Evolutionary conservation across 2,797 vertebrate species (phyloP), one percentile per base, ranked within the genome.

Genomic region (Ibycter americanus): DNA sequence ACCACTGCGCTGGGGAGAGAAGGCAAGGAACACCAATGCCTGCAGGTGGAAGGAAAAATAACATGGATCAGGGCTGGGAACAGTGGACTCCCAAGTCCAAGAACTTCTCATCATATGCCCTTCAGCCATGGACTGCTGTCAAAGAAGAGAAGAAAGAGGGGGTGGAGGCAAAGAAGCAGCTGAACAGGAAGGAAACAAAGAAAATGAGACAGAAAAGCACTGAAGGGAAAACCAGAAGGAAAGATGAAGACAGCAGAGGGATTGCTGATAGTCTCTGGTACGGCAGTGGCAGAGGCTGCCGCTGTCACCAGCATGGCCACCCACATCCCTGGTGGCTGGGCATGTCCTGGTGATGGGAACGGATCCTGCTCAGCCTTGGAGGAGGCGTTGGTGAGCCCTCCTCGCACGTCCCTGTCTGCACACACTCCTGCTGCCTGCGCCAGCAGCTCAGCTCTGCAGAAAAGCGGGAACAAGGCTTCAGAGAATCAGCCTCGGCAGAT

Each of bases 241-340:
- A 73, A 36, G 36, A 51, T 15, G 58, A 49, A 40, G 58, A 22
- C 8, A 15, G 67, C 36, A n/a, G 34, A 34, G 26, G 40, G 66
- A 21, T 15, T 8, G 66, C 49, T 31, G 56, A 20, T 2, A 15
- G 21, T 12, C 42, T 9, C 66, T 31, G 29, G 47, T 25, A 25
- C 0, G 3, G 29, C 55, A 15, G 36, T 0, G 4, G 29, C 55
- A 11, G 36, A 1, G 5, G n/a, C 70, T 27, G 8, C 9, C 4
- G 8, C 70, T 34, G 49, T 15, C 59, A 12, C 42, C 27, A n/a
- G 44, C 51, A 5, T 15, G 5, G 59, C 61, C 20, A 2, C 51
- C 59, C 11, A 9, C 51, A 8, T 20, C 40, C 62, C 51, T 3
- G 4, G 26, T 49, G 6, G 1, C 11, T 3, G 6, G 18, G 49